phyloP scores from a whole-genome alignment of 2,113 vertebrate genomes.

The Vidua chalybeata region DNA sequence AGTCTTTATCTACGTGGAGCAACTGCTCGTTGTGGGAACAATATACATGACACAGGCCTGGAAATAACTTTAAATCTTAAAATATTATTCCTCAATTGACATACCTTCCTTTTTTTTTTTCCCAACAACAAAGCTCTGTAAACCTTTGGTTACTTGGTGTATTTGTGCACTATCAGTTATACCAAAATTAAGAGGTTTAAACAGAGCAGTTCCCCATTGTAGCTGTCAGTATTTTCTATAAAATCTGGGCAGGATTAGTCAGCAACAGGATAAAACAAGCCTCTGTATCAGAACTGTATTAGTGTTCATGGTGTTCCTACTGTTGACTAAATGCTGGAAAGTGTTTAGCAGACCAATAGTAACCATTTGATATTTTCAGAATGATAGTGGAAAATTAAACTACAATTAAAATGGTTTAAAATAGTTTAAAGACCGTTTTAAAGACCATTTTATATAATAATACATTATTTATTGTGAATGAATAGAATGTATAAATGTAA shows the following conservation, averaged over 20 bases:
- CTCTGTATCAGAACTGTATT: neutral
- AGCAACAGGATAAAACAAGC: neutral
- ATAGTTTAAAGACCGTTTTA: neutral
- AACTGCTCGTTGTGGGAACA: neutral
- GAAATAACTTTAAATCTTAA: neutral
- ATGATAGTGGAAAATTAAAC: neutral
- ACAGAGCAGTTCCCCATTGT: neutral
- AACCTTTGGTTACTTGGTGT: neutral
- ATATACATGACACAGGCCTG: neutral
- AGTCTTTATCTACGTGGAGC: neutral
- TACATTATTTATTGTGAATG: neutral
- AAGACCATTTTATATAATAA: neutral
- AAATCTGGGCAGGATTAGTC: neutral
- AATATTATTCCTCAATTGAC: neutral
- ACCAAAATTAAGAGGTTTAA: neutral
- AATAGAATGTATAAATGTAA: neutral
- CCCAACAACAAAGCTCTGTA: neutral
- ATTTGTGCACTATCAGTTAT: neutral
- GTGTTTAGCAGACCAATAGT: neutral
- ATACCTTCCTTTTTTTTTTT: neutral
- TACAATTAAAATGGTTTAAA: neutral
- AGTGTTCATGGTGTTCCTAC: neutral
- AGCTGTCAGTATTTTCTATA: neutral
- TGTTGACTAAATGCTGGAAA: neutral
- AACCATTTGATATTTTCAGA: neutral